Evolutionary conservation across 2,113 vertebrate species (phyloP).

Genomic region (Phyllopteryx taeniolatus): DNA sequence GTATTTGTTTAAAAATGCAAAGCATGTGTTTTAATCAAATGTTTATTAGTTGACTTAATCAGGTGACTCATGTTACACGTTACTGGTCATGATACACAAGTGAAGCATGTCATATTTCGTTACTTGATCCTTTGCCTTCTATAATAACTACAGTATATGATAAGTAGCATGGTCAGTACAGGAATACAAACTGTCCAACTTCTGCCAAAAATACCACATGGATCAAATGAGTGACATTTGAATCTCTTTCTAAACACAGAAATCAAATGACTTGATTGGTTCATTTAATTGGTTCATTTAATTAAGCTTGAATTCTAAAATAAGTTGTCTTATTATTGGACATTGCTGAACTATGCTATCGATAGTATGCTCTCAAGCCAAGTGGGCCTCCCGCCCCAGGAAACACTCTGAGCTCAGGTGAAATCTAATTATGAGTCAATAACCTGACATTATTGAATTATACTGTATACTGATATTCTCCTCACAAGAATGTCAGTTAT

Average conservation of each 20-base stretch:
- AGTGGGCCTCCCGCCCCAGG: conserved; percentile 57
- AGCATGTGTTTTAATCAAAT: too few relatives aligned
- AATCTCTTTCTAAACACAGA: background rate
- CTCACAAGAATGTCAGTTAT: conserved; percentile 60
- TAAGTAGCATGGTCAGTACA: too few relatives aligned
- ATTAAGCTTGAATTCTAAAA: background rate
- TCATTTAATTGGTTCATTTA: background rate
- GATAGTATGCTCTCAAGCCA: conserved; percentile 45
- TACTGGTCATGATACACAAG: too few relatives aligned
- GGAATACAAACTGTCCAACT: background rate
- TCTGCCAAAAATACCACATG: background rate
- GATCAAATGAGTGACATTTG: background rate
- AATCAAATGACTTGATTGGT: background rate
- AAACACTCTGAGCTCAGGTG: conserved; percentile 59
- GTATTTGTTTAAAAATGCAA: too few relatives aligned
- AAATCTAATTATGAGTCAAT: conserved; percentile 60
- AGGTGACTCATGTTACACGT: too few relatives aligned
- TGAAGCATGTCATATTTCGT: too few relatives aligned
- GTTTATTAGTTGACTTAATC: too few relatives aligned
- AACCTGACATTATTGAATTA: conserved; percentile 77
- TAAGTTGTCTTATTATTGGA: conserved; percentile 34
- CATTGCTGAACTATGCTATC: conserved; percentile 27
- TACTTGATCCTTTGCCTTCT: too few relatives aligned
- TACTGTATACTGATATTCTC: conserved; percentile 56
- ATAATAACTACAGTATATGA: too few relatives aligned